Base-by-base conservation (phyloP, 2,113 vertebrate genomes). In the Ursus arctos region DNA sequence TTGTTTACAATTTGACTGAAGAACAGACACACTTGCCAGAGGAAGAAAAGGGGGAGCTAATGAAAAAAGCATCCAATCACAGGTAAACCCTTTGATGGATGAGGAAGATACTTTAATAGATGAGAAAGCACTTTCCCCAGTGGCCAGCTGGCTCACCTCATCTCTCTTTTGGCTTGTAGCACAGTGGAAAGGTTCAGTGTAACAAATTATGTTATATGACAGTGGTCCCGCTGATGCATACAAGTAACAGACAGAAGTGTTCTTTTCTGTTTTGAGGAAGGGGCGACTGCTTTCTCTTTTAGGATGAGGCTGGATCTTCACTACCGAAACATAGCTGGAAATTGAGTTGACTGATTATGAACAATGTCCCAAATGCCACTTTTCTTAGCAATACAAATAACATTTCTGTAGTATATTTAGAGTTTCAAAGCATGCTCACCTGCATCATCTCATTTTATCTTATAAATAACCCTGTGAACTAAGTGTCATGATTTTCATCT, bases 11-110 rank as follows among this genome's bases (percentile, higher is more conserved):
- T 88, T 93, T 55, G 85, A 74, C 12, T 21, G 19, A 95, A 98
- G 91, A 97, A 84, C 57, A 95, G 36, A 22, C 43, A 87, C 6
- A 43, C 9, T 67, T 6, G 33, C 61, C 11, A 36, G 57, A 6
- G 10, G 33, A 51, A 16, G 33, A 49, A 87, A 95, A 91, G 47
- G 36, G 72, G 7, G 71, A 97, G 47, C 55, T 94, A 93, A 79
- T 21, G 33, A 86, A 83, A 87, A 97, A 94, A 95, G 40, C 89
- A 97, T 55, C 59, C 92, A 95, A 61, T 90, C 67, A 74, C 1
- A 9, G 57, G 79, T 55, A 55, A 95, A 72, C 19, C 87, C 84
- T 94, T 82, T 97, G 97, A 98, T 85, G 59, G 95, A 90, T 81
- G 76, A 84, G 71, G 59, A 59, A 86, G 59, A 82, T 28, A 47